Conservation (phyloP, 2,888 invertebrate species). For the Trypoxylon attenuatum region DNA sequence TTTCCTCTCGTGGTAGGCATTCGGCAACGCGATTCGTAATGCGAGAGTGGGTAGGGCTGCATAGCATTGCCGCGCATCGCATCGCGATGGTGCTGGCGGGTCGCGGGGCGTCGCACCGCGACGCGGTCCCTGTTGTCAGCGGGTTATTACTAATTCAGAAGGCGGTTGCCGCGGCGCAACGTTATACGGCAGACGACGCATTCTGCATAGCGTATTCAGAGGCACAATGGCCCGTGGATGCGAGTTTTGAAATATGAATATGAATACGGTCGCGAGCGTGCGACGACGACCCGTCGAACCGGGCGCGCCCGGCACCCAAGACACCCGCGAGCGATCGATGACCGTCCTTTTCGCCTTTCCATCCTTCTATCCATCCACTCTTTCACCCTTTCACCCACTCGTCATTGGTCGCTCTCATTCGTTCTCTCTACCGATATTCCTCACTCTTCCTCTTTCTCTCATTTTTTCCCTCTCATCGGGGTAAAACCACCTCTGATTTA, state of each 20-base stretch:
- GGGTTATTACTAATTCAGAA: slow-evolving; percentile 69
- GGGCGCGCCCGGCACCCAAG: slow-evolving; percentile 60
- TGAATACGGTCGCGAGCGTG: slow-evolving; percentile 57
- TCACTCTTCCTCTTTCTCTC: slow-evolving; percentile 5
- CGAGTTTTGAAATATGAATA: slow-evolving; percentile 69
- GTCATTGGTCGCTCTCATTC: neutral
- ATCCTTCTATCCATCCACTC: no score
- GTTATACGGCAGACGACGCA: slow-evolving; percentile 67
- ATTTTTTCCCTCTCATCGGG: slow-evolving; percentile 10
- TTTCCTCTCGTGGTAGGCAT: slow-evolving; percentile 57
- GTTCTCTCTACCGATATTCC: neutral
- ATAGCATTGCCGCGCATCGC: no score
- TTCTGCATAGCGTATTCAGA: slow-evolving; percentile 67
- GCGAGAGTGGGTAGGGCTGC: no score
- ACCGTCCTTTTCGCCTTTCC: no score
- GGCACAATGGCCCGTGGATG: slow-evolving; percentile 66
- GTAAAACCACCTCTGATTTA: slow-evolving; percentile 38
- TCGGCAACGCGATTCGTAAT: no score
- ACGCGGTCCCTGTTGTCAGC: slow-evolving; percentile 55
- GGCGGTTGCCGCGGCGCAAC: slow-evolving; percentile 64
- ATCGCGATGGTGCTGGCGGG: slow-evolving; percentile 1
- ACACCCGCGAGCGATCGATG: slow-evolving; percentile 56
- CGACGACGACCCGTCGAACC: slow-evolving; percentile 56
- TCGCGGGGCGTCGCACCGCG: slow-evolving; percentile 3
- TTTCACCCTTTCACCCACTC: slow-evolving; percentile 31